Evolutionary conservation across 2,888 invertebrate species (phyloP).

Genomic region (Dryomyza anilis): DNA sequence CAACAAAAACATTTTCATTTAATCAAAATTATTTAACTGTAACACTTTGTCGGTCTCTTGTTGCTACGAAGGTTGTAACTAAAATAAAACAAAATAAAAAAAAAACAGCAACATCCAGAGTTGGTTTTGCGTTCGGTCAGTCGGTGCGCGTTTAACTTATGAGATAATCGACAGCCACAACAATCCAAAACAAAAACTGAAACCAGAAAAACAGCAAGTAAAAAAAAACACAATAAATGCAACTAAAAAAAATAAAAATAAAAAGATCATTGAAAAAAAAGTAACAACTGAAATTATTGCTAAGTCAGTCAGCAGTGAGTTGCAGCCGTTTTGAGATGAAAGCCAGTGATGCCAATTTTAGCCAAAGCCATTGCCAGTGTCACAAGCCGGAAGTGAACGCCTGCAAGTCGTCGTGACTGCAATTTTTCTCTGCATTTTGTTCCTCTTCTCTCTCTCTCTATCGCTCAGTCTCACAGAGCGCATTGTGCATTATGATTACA

Average conservation of each 20-base stretch:
- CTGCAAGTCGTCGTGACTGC: slow-evolving; percentile 19
- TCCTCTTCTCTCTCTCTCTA: neutral
- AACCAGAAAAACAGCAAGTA: too few relatives aligned
- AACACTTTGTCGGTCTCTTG: too few relatives aligned
- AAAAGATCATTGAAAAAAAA: neutral
- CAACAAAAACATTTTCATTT: too few relatives aligned
- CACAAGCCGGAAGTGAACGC: slow-evolving; percentile 34
- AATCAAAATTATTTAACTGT: too few relatives aligned
- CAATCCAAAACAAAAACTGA: too few relatives aligned
- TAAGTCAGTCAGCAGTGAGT: slow-evolving; percentile 12
- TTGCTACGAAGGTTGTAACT: too few relatives aligned
- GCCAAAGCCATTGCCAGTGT: neutral
- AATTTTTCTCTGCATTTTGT: neutral
- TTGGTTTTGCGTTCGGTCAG: too few relatives aligned
- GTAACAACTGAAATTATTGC: neutral
- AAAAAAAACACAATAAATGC: too few relatives aligned
- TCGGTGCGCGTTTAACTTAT: too few relatives aligned
- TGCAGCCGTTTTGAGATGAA: neutral
- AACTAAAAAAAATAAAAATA: neutral
- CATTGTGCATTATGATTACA: neutral
- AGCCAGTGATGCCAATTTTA: neutral
- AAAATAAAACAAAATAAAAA: too few relatives aligned
- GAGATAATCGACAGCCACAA: too few relatives aligned
- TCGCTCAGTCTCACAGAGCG: neutral
- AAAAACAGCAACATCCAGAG: too few relatives aligned